Percentiles rank a stretch among this genome's conserved stretches.
Conservation (phyloP, 2,888 invertebrate species). For the Scelioninae gen. 1 region DNA sequence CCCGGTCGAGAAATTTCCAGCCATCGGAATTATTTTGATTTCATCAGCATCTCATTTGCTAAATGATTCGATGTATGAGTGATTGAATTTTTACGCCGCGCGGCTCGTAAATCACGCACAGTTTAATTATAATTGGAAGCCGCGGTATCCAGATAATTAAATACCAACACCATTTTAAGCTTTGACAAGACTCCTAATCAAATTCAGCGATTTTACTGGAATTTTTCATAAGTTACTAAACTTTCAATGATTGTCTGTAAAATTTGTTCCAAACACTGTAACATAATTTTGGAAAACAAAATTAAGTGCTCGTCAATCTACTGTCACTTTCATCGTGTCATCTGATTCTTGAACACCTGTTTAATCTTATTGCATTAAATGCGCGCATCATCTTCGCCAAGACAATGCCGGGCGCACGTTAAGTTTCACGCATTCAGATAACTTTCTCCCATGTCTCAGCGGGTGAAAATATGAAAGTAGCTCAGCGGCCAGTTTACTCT, state of each 20-base stretch:
- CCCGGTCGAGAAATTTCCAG: constrained; percentile 65
- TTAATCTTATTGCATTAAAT: constrained; percentile 42
- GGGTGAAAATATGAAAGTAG: constrained; percentile 85
- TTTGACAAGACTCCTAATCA: constrained; percentile 16
- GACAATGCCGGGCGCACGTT: constrained; percentile 77
- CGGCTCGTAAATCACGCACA: constrained; percentile 31
- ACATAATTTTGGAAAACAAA: too few species aligned
- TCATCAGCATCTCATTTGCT: constrained; percentile 46
- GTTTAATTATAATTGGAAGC: constrained; percentile 43
- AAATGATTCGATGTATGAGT: constrained; percentile 25
- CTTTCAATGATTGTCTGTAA: too few species aligned
- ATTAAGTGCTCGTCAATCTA: constrained; percentile 6
- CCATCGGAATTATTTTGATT: constrained; percentile 48
- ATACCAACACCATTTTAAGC: constrained; percentile 53
- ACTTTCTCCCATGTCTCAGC: constrained; percentile 82
- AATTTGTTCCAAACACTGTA: too few species aligned
- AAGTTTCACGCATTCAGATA: constrained; percentile 81
- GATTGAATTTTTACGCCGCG: constrained; percentile 22
- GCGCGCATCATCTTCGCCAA: constrained; percentile 73
- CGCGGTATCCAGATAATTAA: constrained; percentile 39
- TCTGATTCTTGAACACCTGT: constrained; percentile 19
- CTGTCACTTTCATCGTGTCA: neutral
- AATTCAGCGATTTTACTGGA: constrained; percentile 8
- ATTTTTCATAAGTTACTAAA: constrained; percentile 7
- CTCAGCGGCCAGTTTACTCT: too few species aligned